Base-by-base conservation (phyloP, 2,888 invertebrate genomes). In the Parnassius smintheus region DNA sequence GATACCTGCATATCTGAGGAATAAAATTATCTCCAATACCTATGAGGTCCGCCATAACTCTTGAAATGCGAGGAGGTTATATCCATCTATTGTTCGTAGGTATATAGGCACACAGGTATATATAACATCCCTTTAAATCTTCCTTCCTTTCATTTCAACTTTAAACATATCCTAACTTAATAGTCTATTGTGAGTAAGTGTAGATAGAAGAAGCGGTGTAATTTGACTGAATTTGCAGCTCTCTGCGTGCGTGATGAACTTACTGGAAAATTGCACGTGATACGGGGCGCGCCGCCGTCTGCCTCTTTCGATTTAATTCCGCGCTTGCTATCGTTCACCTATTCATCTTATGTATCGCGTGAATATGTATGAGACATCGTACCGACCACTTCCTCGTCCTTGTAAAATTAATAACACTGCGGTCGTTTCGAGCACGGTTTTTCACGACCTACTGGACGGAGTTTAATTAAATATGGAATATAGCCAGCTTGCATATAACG, bases 201-300 rank as follows among this genome's bases (percentile, higher is more conserved):
- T 49, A 11, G 10, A n/a, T 41, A 51, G 50, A 51, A 46, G 48
- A 35, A 62, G 62, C 25, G 44, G 35, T 58, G 42, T 35, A 66
- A 65, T 68, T 60, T 65, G 65, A 67, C 70, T 68, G 65, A 69
- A 65, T 35, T 35, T 35, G 54, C 42, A 13, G 9, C 49, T 13
- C 49, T 8, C 48, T 12, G 12, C n/a, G 49, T 13, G 18, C 68
- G 70, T 72, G 75, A 72, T 73, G 79, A 74, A 75, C 74, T 78
- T 76, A 73, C 77, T 78, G 80, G 80, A 80, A 87, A 87, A 87
- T 87, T 88, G 85, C 85, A 79, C 83, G 85, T 80, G 77, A 83
- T 80, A 80, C 78, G 68, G 67, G 75, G 12, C 71, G 73, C 69
- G 74, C 75, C 64, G 67, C 71, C 68, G 66, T 69, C 77, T 74